These are phyloP conservation scores for Sebastes melanostomus DNA, from an alignment of 2,797 vertebrate genomes.

Conservation along the genomic window DNA sequence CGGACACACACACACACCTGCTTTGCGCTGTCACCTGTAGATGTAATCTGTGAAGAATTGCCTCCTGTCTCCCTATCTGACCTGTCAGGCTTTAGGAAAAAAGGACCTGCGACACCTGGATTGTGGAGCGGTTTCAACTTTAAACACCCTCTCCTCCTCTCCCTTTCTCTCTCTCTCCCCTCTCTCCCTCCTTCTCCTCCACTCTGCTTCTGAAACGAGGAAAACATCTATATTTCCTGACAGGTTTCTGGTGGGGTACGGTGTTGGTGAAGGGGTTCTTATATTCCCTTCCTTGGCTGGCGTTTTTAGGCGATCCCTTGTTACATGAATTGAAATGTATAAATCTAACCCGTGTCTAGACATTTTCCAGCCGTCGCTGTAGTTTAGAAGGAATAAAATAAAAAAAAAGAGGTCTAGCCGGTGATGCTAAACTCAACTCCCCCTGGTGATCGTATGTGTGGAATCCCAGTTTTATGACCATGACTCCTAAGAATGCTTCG, in stretches of 20 bases:
- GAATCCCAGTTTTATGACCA: conserved; percentile 85
- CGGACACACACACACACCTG: conserved; percentile 63
- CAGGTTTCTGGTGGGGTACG: conserved; percentile 51
- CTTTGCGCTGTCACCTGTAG: conserved; percentile 74
- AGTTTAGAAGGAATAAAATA: conserved; percentile 85
- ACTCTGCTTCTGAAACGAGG: conserved; percentile 51
- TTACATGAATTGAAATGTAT: conserved; percentile 94
- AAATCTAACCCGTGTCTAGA: conserved; percentile 94
- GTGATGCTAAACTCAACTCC: conserved; percentile 88
- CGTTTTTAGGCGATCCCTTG: conserved; percentile 91
- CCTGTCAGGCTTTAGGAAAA: conserved; percentile 62
- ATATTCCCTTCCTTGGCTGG: conserved; percentile 89
- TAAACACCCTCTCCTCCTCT: conserved; percentile 29
- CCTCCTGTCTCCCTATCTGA: conserved; percentile 70
- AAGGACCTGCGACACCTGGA: conserved; percentile 69
- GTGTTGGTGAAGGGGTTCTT: conserved; percentile 82
- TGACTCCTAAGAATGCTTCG: conserved; percentile 84
- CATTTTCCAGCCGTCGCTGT: conserved; percentile 89
- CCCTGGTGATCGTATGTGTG: conserved; percentile 85
- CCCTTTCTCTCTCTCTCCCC: background rate
- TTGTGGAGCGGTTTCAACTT: conserved; percentile 48
- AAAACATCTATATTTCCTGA: conserved; percentile 66
- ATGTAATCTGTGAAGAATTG: conserved; percentile 79
- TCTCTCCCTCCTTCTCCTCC: background rate
- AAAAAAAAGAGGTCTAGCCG: conserved; percentile 85